Base-by-base conservation (phyloP, 2,797 vertebrate species). In the Galagoides demidoff region DNA sequence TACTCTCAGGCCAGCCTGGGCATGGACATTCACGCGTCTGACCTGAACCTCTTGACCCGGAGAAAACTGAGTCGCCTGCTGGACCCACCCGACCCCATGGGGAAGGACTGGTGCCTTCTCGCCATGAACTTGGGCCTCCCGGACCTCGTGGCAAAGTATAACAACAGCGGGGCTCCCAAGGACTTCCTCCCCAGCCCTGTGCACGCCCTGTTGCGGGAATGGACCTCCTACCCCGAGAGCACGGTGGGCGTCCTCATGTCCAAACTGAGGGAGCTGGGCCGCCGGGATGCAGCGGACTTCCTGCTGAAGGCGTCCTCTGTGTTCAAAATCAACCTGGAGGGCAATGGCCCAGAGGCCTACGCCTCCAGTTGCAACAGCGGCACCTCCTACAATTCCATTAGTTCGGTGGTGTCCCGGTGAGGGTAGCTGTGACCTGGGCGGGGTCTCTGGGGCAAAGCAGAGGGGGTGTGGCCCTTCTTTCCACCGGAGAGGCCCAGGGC, bases 51-150 rank as follows among this genome's bases (percentile, higher is more conserved):
- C 13, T 97, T 99, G 97, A 99, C 99, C 4, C 99, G 99, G 87
- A 98, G 99, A 96, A 99, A 99, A 97, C 98, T 99, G 10, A 99
- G 99, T 92, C 99, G 99, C 92, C 98, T 99, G 98, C 98, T 99
- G 98, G 99, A 99, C 98, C 99, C 99, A 0, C 99, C 99, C 0
- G 99, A 99, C 95, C 99, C 99, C 52, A 99, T 99, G 98, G 99
- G 99, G 77, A 99, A 99, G 98, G 99, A 99, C 96, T 99, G 99
- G 99, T 99, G 99, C 98, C 99, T 99, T 98, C 98, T 99, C 73
- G 99, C 99, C 97, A 99, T 99, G 99, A 99, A 99, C 98, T 98
- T 99, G 84, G 99, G 99, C 95, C 99, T 99, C 89, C 99, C 99
- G 0, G 99, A 99, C 27, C 98, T 99, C 82, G 99, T 99, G 98